phyloP scores from a whole-genome alignment of 2,797 vertebrate genomes.

The Eulemur rubriventer region DNA sequence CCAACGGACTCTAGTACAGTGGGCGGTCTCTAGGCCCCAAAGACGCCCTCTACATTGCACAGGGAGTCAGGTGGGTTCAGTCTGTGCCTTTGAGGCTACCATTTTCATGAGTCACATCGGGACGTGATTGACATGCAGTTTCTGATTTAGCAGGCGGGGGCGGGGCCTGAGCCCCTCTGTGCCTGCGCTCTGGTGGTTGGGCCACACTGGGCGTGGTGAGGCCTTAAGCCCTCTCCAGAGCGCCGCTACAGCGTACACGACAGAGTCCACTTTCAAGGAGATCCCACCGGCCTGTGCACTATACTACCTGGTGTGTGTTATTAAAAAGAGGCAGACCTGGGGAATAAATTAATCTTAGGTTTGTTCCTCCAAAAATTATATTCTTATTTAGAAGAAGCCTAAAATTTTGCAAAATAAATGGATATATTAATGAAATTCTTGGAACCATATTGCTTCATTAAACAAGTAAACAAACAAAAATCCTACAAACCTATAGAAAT shows the following conservation, averaged over 20 bases:
- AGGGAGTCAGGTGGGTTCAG: not conserved
- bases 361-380: not conserved
- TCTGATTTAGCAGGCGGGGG: not conserved
- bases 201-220: not conserved
- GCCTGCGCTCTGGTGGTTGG: not conserved
- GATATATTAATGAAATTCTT: not conserved
- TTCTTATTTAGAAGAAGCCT: not conserved
- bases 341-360: not conserved
- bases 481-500: not conserved
- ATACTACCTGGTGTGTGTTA: not conserved
- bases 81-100: not conserved
- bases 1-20: too few relatives aligned
- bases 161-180: not conserved
- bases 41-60: not conserved
- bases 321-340: not conserved
- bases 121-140: not conserved
- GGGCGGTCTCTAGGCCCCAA: not conserved
- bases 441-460: not conserved
- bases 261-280: not conserved
- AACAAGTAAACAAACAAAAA: not conserved
- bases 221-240: not conserved
- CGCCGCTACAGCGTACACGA: too few relatives aligned
- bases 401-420: not conserved
- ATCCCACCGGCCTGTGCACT: not conserved
- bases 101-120: not conserved